Evolutionary conservation across 2,113 vertebrate genomes (phyloP).

Genomic region (Gallinago undulata): DNA sequence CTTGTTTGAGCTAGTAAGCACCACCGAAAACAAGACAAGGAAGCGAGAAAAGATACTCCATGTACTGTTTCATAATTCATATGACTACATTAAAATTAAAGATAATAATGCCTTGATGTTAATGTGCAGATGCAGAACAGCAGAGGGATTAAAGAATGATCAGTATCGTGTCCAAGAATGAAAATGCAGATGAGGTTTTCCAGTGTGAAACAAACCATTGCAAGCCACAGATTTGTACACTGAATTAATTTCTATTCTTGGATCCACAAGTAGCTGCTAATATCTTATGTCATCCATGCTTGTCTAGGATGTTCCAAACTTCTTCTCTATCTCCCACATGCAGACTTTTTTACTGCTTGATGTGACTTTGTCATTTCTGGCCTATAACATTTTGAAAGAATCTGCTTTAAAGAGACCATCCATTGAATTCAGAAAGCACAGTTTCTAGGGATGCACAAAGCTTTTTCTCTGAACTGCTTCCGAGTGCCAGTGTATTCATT

Average conservation of each 20-base stretch:
- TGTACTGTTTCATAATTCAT: constrained; percentile 24
- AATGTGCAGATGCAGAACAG: neutral
- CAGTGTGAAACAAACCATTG: neutral
- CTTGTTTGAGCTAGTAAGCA: neutral
- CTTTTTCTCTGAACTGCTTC: neutral
- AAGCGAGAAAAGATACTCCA: neutral
- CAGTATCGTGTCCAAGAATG: neutral
- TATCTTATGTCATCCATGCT: neutral
- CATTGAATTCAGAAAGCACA: neutral
- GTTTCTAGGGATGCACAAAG: neutral
- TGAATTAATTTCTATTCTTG: neutral
- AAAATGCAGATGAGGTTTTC: neutral
- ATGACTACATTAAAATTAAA: constrained; percentile 14
- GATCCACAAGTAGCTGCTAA: neutral
- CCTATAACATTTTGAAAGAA: neutral
- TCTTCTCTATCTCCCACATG: neutral
- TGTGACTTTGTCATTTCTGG: neutral
- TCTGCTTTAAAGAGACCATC: neutral
- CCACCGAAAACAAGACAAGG: neutral
- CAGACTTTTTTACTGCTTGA: neutral
- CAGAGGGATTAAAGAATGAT: constrained; percentile 16
- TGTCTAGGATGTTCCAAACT: neutral
- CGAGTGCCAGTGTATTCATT: neutral
- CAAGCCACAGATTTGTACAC: neutral
- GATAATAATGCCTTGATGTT: neutral